These are phyloP conservation scores for Furnarius figulus DNA, from an alignment of 2,113 vertebrate species.

Conservation along the genomic window DNA sequence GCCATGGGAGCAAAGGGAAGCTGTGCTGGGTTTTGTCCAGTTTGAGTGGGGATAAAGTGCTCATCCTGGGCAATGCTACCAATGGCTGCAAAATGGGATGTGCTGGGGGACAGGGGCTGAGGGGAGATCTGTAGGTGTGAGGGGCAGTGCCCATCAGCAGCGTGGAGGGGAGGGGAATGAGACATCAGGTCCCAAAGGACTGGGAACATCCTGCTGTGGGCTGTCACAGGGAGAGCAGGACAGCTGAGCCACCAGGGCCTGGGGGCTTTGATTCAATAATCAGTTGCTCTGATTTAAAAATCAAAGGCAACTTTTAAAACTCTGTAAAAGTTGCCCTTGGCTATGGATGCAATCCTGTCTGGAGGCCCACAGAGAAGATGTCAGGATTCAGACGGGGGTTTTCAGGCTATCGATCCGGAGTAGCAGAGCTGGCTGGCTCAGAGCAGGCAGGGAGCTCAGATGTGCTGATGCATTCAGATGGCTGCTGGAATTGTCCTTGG, in stretches of 20 bases:
- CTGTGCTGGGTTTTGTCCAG: not conserved
- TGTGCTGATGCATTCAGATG: not conserved
- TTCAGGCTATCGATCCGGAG: not conserved
- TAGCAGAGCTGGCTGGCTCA: not conserved
- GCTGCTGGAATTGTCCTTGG: not conserved
- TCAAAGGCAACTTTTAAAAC: not conserved
- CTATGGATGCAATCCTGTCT: not conserved
- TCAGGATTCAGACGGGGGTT: not conserved
- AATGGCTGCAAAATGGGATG: accelerated
- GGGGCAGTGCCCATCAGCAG: not conserved
- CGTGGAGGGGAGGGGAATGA: accelerated
- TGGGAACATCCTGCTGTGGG: accelerated
- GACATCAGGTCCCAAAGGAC: not conserved
- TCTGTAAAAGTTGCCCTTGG: not conserved
- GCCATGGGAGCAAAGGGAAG: accelerated
- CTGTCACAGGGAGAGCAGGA: not conserved
- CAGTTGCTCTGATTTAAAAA: not conserved
- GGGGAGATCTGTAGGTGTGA: accelerated
- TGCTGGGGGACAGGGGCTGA: accelerated
- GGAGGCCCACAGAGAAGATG: not conserved
- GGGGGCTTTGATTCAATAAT: not conserved
- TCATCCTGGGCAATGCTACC: accelerated
- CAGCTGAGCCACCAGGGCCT: not conserved
- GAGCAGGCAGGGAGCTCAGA: not conserved
- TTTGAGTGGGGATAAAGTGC: not conserved